Percentiles rank a stretch among this genome's conserved stretches.
Evolutionary conservation across 1,140 invertebrate genomes (phyloP).

Genomic region (Tetragonula clypearis): DNA sequence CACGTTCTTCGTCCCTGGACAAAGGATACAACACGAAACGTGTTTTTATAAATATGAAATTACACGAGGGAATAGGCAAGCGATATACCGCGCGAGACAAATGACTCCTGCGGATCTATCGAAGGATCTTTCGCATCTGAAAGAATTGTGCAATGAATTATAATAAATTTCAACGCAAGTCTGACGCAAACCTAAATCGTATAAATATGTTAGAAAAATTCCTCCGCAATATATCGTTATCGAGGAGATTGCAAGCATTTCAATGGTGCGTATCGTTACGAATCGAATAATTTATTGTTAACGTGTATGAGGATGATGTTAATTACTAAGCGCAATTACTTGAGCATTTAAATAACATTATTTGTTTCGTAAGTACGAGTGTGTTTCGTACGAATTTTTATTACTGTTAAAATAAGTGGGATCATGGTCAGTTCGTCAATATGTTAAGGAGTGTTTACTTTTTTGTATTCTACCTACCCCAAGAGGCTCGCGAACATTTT

Average conservation of each 20-base stretch:
- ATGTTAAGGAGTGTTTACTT: neutral
- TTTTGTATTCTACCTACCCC: neutral
- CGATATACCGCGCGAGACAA: neutral
- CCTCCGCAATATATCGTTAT: neutral
- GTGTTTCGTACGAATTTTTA: neutral
- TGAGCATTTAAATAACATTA: neutral
- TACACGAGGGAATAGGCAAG: neutral
- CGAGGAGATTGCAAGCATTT: neutral
- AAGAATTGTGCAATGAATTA: neutral
- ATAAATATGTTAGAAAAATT: neutral
- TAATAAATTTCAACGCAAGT: neutral
- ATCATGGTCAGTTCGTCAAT: neutral
- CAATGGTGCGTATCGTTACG: no score
- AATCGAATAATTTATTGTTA: neutral
- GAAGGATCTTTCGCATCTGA: neutral
- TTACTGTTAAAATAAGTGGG: neutral
- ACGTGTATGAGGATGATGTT: neutral
- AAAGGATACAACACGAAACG: slow-evolving; percentile 12
- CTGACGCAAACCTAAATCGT: neutral
- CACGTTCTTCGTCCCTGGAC: slow-evolving; percentile 86
- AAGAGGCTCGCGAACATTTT: neutral
- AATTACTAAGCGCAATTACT: neutral
- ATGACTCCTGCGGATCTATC: neutral
- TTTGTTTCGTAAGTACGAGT: neutral
- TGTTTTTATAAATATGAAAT: neutral